Conservation (phyloP, 2,888 invertebrate genomes). For the Sepiola atlantica region DNA sequence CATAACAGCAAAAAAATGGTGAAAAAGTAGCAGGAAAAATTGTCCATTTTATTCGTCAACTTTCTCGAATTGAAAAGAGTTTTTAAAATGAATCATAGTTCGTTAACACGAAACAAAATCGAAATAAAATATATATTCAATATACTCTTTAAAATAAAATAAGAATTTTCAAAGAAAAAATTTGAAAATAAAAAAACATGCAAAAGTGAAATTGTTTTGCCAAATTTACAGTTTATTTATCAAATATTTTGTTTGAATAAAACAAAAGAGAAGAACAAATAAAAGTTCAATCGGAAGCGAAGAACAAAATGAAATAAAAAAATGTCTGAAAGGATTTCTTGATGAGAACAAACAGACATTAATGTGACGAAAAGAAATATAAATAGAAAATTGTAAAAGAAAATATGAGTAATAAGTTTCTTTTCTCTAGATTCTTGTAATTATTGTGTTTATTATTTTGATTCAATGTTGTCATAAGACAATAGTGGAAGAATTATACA, state of each 20-base stretch:
- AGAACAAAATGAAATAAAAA: background rate
- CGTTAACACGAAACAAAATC: background rate
- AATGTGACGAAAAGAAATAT: background rate
- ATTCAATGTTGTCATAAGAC: background rate
- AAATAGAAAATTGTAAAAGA: background rate
- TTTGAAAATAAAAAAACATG: no score
- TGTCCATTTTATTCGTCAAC: background rate
- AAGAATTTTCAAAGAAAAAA: background rate
- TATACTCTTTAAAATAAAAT: background rate
- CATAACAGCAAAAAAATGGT: no score
- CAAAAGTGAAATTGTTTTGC: background rate
- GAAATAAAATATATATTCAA: no score
- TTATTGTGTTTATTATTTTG: background rate
- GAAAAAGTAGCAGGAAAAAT: background rate
- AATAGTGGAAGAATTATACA: background rate
- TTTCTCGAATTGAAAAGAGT: background rate
- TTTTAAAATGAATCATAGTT: background rate
- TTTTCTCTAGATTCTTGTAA: background rate
- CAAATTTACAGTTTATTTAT: background rate
- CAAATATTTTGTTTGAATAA: background rate
- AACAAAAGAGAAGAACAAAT: background rate
- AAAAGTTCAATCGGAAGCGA: background rate
- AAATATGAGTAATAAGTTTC: background rate
- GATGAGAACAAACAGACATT: background rate
- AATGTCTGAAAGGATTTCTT: background rate